Evolutionary conservation across 64 coral and sea anemone species (phyloP).

Genomic region (Stylophora pistillata): DNA sequence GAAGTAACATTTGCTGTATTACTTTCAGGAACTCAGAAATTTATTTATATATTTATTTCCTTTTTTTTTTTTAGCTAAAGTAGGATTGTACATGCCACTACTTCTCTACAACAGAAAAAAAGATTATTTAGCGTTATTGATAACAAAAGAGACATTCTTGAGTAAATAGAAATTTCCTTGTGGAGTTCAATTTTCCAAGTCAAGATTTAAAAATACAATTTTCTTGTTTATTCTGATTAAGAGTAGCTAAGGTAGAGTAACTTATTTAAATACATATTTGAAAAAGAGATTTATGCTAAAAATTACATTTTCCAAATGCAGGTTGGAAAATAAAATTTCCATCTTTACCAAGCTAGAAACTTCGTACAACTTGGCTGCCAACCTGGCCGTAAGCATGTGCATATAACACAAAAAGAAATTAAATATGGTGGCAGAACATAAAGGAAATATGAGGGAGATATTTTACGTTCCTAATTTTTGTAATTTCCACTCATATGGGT

Average conservation of each 20-base stretch:
- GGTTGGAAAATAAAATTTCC: no score
- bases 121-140: neutral
- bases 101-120: neutral
- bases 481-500: no score
- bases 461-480: no score
- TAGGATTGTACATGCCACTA: neutral
- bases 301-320: neutral
- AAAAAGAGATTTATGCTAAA: neutral
- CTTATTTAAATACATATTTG: neutral
- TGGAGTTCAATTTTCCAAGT: constrained; percentile 7
- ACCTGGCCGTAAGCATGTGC: no score
- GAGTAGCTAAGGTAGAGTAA: neutral
- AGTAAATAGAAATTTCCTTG: neutral
- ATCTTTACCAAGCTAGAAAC: no score
- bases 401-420: no score
- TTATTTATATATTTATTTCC: neutral
- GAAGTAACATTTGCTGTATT: neutral
- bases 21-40: neutral
- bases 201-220: neutral
- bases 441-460: no score
- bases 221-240: neutral
- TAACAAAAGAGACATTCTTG: neutral
- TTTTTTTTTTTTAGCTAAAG: neutral
- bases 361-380: no score
- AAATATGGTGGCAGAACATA: no score